Evolutionary conservation across 2,797 vertebrate species (phyloP).

Genomic region (Sebastes aleutianus): DNA sequence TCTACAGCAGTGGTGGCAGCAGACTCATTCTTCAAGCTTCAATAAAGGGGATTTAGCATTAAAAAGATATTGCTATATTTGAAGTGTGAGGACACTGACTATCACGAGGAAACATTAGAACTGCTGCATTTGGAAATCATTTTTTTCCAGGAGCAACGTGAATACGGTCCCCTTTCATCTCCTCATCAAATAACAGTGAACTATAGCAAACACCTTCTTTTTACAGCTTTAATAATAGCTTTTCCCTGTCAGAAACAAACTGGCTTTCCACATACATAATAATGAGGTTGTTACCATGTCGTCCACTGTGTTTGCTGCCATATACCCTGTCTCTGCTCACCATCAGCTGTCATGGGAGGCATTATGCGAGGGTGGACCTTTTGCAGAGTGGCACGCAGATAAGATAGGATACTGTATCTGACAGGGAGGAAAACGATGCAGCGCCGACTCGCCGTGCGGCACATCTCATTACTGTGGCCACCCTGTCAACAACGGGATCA

Average conservation of each 20-base stretch:
- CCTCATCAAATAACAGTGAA: not conserved
- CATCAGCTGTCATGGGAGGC: slow-evolving; percentile 38
- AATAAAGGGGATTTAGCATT: not conserved
- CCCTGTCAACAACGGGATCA: slow-evolving; percentile 55
- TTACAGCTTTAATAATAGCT: not conserved
- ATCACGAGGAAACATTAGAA: not conserved
- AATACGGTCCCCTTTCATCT: slow-evolving; percentile 5
- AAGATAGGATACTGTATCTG: slow-evolving; percentile 39
- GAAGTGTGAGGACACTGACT: not conserved
- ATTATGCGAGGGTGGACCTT: slow-evolving; percentile 29
- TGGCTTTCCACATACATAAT: slow-evolving; percentile 1
- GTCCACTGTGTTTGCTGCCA: slow-evolving; percentile 5
- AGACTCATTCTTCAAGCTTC: not conserved
- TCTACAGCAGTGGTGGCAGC: too few relatives aligned
- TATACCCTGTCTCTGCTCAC: slow-evolving; percentile 12
- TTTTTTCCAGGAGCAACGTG: not conserved
- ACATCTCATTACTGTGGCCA: slow-evolving; percentile 67
- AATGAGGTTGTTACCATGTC: slow-evolving; percentile 12
- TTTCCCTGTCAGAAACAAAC: slow-evolving; percentile 1
- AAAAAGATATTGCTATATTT: not conserved
- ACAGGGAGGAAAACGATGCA: slow-evolving; percentile 45
- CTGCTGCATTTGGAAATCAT: not conserved
- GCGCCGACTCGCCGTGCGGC: slow-evolving; percentile 33
- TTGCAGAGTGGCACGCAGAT: slow-evolving; percentile 23
- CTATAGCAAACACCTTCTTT: not conserved